Percentiles rank a stretch among this genome's conserved stretches.
Conservation (phyloP, 2,113 vertebrate species). For the Vidua macroura region DNA sequence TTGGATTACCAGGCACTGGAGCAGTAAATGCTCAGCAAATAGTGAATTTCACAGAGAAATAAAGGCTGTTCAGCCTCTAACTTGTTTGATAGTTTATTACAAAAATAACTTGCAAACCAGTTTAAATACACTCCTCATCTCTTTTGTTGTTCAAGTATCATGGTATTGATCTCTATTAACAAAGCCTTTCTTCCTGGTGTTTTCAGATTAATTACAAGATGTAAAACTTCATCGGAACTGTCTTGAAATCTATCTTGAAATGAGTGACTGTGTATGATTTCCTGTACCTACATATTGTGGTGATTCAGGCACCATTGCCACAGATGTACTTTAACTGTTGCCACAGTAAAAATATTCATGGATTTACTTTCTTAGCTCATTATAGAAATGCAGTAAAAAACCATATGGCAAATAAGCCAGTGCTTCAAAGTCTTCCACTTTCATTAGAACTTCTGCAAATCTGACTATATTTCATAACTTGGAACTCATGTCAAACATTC, state of each 20-base stretch:
- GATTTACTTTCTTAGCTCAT: background rate
- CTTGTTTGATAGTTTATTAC: background rate
- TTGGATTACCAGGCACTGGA: background rate
- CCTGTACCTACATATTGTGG: background rate
- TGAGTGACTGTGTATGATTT: background rate
- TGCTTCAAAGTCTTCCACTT: background rate
- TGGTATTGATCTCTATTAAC: background rate
- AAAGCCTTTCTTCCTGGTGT: background rate
- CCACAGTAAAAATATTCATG: background rate
- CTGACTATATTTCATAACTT: background rate
- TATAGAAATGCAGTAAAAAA: background rate
- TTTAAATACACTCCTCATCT: conserved; percentile 4
- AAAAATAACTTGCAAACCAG: conserved; percentile 13
- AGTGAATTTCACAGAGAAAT: conserved; percentile 29
- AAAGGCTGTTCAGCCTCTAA: conserved; percentile 14
- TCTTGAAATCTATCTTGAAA: conserved; percentile 1
- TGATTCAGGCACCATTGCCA: background rate
- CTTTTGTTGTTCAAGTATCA: background rate
- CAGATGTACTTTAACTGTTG: background rate
- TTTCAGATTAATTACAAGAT: background rate
- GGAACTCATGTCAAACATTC: background rate
- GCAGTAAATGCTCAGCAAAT: background rate
- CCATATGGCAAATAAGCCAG: background rate
- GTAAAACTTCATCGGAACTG: background rate
- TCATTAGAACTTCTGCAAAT: background rate